These are phyloP conservation scores for Aethina tumida DNA, from an alignment of 1,140 invertebrate species.

Conservation along the genomic window DNA sequence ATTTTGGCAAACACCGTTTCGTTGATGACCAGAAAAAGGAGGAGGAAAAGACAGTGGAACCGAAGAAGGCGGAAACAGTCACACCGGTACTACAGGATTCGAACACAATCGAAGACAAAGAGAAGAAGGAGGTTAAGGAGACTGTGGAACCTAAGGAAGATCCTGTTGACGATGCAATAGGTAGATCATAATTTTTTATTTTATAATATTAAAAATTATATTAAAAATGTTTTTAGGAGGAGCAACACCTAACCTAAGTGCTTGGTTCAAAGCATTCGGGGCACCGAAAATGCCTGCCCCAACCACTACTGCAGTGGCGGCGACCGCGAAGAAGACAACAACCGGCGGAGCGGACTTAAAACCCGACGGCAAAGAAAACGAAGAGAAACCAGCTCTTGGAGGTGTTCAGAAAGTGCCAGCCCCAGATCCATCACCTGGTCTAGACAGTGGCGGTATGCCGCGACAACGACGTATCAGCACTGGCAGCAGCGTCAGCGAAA, in stretches of 20 bases:
- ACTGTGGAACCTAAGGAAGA: conserved; percentile 22
- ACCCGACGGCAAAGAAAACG: conserved; percentile 37
- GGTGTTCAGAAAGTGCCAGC: conserved; percentile 13
- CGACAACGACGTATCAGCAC: conserved; percentile 54
- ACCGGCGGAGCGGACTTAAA: too few species aligned
- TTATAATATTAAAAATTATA: background rate
- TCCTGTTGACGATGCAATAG: background rate
- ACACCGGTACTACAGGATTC: conserved; percentile 12
- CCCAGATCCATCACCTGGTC: conserved; percentile 32
- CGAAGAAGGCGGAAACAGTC: conserved; percentile 23
- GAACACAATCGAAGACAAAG: background rate
- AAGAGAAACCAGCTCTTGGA: conserved; percentile 27
- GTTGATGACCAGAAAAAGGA: conserved; percentile 40
- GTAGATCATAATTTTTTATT: conserved; percentile 2
- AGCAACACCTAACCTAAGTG: conserved; percentile 75
- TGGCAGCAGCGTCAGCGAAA: conserved; percentile 61
- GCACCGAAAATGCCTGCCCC: conserved; percentile 48
- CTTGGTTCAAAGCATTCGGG: conserved; percentile 85
- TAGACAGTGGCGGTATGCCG: conserved; percentile 44
- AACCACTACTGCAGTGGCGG: conserved; percentile 12
- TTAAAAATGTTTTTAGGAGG: conserved; percentile 12
- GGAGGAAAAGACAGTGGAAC: conserved; percentile 35
- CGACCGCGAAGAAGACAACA: conserved; percentile 34
- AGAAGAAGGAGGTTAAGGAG: too few species aligned
- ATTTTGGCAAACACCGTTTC: conserved; percentile 49